These are phyloP conservation scores for Hyposoter didymator DNA, from an alignment of 2,888 invertebrate genomes.

Conservation along the genomic window DNA sequence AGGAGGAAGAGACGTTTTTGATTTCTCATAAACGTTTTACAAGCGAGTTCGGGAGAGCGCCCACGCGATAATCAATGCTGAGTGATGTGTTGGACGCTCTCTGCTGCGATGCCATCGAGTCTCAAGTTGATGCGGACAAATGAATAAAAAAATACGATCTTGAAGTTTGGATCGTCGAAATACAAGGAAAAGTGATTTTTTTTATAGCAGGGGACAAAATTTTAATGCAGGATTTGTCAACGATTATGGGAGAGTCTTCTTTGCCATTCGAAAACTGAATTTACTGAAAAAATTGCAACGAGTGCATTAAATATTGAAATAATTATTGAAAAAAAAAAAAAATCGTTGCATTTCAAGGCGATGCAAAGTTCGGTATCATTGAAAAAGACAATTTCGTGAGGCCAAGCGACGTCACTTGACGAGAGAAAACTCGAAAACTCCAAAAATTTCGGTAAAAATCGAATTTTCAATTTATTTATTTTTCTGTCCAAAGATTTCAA, in stretches of 20 bases:
- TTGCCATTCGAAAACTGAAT: no score
- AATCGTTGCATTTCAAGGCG: no score
- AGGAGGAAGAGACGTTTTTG: constrained; percentile 16
- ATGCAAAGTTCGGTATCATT: no score
- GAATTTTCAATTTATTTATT: background rate
- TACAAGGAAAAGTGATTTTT: no score
- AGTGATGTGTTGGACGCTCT: background rate
- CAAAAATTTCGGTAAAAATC: background rate
- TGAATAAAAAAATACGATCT: background rate
- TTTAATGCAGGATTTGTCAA: no score
- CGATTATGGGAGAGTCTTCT: no score
- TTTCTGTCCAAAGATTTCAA: background rate
- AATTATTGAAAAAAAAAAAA: no score
- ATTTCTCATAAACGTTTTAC: background rate
- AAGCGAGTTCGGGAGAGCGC: constrained; percentile 35
- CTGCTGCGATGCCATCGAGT: background rate
- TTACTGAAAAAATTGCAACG: no score
- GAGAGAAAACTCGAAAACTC: background rate
- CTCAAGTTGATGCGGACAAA: background rate
- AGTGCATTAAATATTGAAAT: no score
- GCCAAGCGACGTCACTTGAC: background rate
- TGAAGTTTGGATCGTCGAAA: no score
- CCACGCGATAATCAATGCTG: constrained; percentile 26
- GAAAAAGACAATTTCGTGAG: no score
- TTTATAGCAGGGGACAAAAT: no score